Base-by-base conservation (phyloP, 2,888 invertebrate genomes). In the Saturnia japonica region DNA sequence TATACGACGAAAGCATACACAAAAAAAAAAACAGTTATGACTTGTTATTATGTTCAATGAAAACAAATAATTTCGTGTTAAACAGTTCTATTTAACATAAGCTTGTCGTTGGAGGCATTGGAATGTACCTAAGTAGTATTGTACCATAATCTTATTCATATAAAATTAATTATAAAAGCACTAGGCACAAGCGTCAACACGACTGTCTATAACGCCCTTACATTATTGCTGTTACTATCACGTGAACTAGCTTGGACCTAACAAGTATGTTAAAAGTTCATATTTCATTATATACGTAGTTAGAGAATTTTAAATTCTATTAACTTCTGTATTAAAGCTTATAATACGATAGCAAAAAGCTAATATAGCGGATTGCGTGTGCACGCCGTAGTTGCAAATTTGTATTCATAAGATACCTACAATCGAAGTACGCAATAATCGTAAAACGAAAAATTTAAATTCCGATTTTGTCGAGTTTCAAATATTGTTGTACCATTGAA, bases 361-460 rank as follows among this genome's bases (percentile, higher is more conserved):
- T 67, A 67, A 71, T 76, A 70, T 73, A 74, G 72, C 71, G 77
- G 79, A 77, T 89, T 77, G 90, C 90, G 89, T 88, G 90, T 84
- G 82, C 80, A 82, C 82, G 76, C 79, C 76, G 76, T 82, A 83
- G 82, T 85, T 82, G 83, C 86, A 84, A 89, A 91, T 91, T 91
- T 85, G 88, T 89, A 91, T 91, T 90, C 91, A 86, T 88, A 88
- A 87, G 86, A 87, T 91, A 91, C 87, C 86, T 88, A 89, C 86
- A 82, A 88, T 87, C 84, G 80, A 85, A 90, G 88, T 89, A 89
- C 84, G 81, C 85, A 81, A 91, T 91, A 88, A 91, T 86, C 90
- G 85, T 92, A 92, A 93, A 92, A 85, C 84, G 83, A 85, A 88
- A 88, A 84, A 91, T 91, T 91, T 90, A 87, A 89, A 90, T 83